Conservation (phyloP, 2,888 invertebrate genomes). For the Drosophila suboccidentalis region DNA sequence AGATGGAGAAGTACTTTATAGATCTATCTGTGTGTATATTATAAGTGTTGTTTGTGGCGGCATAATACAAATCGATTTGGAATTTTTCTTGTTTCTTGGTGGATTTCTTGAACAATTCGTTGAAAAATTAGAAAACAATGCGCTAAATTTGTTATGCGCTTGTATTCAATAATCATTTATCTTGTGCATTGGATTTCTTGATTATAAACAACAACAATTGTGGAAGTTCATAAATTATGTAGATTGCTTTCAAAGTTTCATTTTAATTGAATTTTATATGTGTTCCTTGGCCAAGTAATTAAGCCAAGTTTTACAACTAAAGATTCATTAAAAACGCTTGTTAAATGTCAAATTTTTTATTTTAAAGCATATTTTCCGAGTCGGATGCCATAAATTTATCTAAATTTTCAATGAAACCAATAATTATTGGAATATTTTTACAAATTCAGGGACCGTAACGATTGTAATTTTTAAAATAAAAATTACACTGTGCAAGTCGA, state of each 20-base stretch:
- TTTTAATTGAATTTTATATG: conserved; percentile 18
- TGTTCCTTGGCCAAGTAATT: not conserved
- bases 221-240: conserved; percentile 59
- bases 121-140: conserved; percentile 67
- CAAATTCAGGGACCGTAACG: too few species aligned
- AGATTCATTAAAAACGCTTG: conserved; percentile 1
- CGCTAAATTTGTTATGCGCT: conserved; percentile 64
- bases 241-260: conserved; percentile 44
- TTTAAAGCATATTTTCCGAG: not conserved
- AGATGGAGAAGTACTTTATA: conserved; percentile 4
- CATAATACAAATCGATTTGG: conserved; percentile 65
- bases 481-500: too few species aligned
- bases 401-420: not conserved
- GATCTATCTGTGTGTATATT: conserved; percentile 29
- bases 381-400: not conserved
- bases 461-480: too few species aligned
- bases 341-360: not conserved
- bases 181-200: conserved; percentile 61
- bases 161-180: conserved; percentile 76
- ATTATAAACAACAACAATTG: conserved; percentile 61
- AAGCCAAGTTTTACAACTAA: conserved; percentile 9
- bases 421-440: not conserved
- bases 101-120: conserved; percentile 61
- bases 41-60: conserved; percentile 31
- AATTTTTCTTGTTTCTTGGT: conserved; percentile 9